Percentiles rank a stretch among this genome's conserved stretches.
phyloP scores from a whole-genome alignment of 1,140 invertebrate species.

The Nasonia longicornis region DNA sequence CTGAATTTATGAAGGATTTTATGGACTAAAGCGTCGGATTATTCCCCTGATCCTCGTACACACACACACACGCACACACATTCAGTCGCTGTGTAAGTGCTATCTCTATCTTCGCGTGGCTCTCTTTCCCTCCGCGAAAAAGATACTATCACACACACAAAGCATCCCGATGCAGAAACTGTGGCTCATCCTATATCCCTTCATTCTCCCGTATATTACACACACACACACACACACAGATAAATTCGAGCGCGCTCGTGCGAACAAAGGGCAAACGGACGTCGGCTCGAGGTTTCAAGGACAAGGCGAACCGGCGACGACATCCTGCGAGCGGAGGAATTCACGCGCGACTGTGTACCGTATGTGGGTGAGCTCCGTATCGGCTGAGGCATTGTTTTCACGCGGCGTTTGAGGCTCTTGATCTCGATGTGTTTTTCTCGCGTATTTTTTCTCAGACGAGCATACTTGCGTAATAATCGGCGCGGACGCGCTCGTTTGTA shows the following conservation, averaged over 20 bases:
- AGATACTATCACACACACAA: too few relatives aligned
- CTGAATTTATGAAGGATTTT: slow-evolving; percentile 18
- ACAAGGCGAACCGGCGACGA: slow-evolving; percentile 50
- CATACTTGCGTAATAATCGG: slow-evolving; percentile 26
- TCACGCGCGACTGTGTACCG: background rate
- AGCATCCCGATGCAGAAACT: background rate
- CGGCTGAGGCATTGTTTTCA: slow-evolving; percentile 9
- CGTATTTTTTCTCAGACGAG: background rate
- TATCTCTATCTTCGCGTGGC: background rate
- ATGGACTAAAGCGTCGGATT: background rate
- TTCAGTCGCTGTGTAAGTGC: background rate
- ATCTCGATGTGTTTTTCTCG: slow-evolving; percentile 10
- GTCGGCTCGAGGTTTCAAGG: slow-evolving; percentile 47
- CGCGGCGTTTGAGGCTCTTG: slow-evolving; percentile 16
- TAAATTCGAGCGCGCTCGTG: slow-evolving; percentile 23
- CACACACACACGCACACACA: background rate
- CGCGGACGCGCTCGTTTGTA: background rate
- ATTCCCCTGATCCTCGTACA: slow-evolving; percentile 10
- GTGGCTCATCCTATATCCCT: background rate
- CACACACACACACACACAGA: background rate
- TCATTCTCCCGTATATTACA: background rate
- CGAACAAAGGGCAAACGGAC: slow-evolving; percentile 42
- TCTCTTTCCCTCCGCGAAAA: background rate
- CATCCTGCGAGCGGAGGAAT: background rate
- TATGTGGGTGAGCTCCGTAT: background rate